Evolutionary conservation across 1,140 invertebrate genomes (phyloP), one percentile per base, ranked within the genome.

Genomic region (Venturia canescens): DNA sequence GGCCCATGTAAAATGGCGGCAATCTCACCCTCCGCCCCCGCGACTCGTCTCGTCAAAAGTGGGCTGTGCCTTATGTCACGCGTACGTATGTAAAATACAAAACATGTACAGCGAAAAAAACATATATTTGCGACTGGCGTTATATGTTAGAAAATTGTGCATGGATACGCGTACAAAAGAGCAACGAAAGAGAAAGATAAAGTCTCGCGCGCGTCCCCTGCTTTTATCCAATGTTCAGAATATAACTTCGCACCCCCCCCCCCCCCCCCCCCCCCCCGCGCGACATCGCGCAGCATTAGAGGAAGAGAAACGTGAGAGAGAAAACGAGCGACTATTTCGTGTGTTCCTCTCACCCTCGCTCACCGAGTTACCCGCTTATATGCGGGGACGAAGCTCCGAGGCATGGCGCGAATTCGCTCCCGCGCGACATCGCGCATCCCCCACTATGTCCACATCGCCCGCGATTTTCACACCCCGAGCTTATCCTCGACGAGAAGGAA

Each of bases 1-100:
- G 38, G n/a, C 84, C 86, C 88, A 88, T 91, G 89, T 91, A 92
- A 92, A 92, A 92, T 92, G 91, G 91, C 90, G 90, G 89, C 91
- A 90, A 90, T 91, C 87, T 90, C 87, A 86, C 87, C 86, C 86
- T 87, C 88, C 84, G 84, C 86, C 87, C 86, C 86, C 86, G 88
- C 84, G 84, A 83, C 80, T 77, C 85, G 84, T 83, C 81, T 66
- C n/a, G n/a, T n/a, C 57, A 48, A 3, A n/a, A 53, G 69, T 60
- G 72, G 57, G 75, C 60, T 60, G 57, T 77, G 63, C 75, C 23
- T n/a, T 34, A 21, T 31, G 7, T 31, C 2, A 38, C 21, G 9
- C 21, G 9, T 72, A 44, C 70, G 50, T 72, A 27, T 57, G 53
- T 44, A 53, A 53, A 34, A 60, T 27, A 38, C n/a, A 77, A 13